Evolutionary conservation across 1,140 invertebrate genomes (phyloP).

Genomic region (Galendromus occidentalis): DNA sequence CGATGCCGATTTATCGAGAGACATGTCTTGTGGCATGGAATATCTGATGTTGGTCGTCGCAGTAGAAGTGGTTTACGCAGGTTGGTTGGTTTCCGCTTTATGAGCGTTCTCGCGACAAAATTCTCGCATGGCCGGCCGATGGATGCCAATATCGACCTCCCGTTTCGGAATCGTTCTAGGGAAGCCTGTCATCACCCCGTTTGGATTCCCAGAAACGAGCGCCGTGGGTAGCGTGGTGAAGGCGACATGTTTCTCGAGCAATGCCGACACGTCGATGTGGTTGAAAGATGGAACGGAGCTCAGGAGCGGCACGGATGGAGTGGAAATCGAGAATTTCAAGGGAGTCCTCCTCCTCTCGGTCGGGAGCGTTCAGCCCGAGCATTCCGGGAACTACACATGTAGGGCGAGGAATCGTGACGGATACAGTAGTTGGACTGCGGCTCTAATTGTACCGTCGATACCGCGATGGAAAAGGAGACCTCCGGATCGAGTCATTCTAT

Average conservation of each 20-base stretch:
- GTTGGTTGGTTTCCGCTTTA: too few species aligned
- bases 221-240: slow-evolving; percentile 12
- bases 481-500: not conserved
- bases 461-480: not conserved
- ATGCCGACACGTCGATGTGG: slow-evolving; percentile 15
- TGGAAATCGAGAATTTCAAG: slow-evolving; percentile 10
- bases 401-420: not conserved
- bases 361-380: slow-evolving; percentile 42
- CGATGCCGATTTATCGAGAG: not conserved
- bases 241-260: slow-evolving; percentile 6
- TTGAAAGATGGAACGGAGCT: slow-evolving; percentile 13
- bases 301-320: not conserved
- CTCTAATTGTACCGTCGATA: not conserved
- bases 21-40: too few species aligned
- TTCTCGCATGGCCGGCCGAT: too few species aligned
- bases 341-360: slow-evolving; percentile 36
- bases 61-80: too few species aligned
- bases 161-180: slow-evolving; percentile 13
- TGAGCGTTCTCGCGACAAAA: too few species aligned
- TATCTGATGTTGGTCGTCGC: too few species aligned
- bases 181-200: slow-evolving; percentile 13
- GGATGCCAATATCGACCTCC: too few species aligned
- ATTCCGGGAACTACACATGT: slow-evolving; percentile 23
- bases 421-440: not conserved
- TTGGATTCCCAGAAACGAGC: slow-evolving; percentile 13